Evolutionary conservation across 2,888 invertebrate genomes (phyloP), one percentile per base, ranked within the genome.

Genomic region (Phalangium opilio): DNA sequence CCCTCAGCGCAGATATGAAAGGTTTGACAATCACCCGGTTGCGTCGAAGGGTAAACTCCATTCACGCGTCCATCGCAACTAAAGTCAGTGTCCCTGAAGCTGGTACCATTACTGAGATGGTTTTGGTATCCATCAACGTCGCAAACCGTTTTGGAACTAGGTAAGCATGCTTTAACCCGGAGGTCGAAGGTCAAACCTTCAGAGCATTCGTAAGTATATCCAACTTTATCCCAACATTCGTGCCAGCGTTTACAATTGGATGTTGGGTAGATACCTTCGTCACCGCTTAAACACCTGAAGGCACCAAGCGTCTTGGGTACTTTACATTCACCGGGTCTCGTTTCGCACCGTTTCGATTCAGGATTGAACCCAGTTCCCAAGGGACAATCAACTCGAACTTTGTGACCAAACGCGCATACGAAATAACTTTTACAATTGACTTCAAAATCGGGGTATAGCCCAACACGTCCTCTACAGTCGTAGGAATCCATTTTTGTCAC

Each of bases 1-100:
- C 53, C 52, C 2, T 53, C 41, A 12, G 47, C 46, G 20, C 57
- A 57, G n/a, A 55, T 45, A 41, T 57, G 51, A 33, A 57, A 57
- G 10, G 44, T 33, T 14, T 47, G 33, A 35, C 55, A 55, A 18
- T 43, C 43, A 11, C 15, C 35, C 8, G 43, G 11, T 32, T 51
- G 49, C 3, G 20, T 27, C 15, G 18, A 18, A 8, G 14, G 15
- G 11, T 43, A 51, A 1, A 53, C 14, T 7, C 49, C 53, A 34
- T 48, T 49, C 7, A 7, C 7, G 36, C 41, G 39, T 3, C 2
- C 10, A 1, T 32, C 15, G 17, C 53, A 53, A 2, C 38, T 14
- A 8, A 44, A 52, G 3, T 33, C 12, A 1, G 38, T 38, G 2
- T 38, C 18, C 15, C 38, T 10, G 4, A 38, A 15, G 3, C 17